A percentile compares a stretch with the other conserved stretches of the same genome.
Conservation (phyloP, 1,140 invertebrate genomes). For the Heliconius hewitsoni region DNA sequence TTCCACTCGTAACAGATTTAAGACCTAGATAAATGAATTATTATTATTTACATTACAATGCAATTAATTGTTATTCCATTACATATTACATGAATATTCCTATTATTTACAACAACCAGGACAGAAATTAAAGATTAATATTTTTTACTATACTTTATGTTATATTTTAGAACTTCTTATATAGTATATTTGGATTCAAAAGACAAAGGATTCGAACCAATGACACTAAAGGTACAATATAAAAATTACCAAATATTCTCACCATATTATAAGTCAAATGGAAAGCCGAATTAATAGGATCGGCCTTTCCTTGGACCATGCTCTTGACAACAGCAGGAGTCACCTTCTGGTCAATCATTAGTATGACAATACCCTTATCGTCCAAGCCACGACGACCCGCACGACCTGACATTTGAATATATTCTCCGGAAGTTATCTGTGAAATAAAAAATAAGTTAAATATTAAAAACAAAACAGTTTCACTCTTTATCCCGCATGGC, state of each 20-base stretch:
- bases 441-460: constrained; percentile 24
- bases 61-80: neutral
- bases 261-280: constrained; percentile 99
- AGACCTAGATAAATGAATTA: constrained; percentile 80
- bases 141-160: no score
- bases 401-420: constrained; percentile 99
- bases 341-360: constrained; percentile 99
- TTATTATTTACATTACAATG: neutral
- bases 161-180: no score
- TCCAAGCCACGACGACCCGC: constrained; percentile 98
- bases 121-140: no score
- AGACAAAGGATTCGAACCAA: no score
- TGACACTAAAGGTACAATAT: neutral
- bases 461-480: constrained; percentile 15
- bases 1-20: constrained; percentile 97
- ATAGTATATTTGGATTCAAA: no score
- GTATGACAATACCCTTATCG: constrained; percentile 98
- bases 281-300: constrained; percentile 99
- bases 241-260: constrained; percentile 23
- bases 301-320: constrained; percentile 95
- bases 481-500: neutral
- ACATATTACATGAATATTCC: no score
- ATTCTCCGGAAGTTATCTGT: constrained; percentile 97
- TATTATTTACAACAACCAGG: no score
- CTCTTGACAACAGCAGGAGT: constrained; percentile 91